Conservation (phyloP, 2,888 invertebrate genomes). For the Heliconius cydno region DNA sequence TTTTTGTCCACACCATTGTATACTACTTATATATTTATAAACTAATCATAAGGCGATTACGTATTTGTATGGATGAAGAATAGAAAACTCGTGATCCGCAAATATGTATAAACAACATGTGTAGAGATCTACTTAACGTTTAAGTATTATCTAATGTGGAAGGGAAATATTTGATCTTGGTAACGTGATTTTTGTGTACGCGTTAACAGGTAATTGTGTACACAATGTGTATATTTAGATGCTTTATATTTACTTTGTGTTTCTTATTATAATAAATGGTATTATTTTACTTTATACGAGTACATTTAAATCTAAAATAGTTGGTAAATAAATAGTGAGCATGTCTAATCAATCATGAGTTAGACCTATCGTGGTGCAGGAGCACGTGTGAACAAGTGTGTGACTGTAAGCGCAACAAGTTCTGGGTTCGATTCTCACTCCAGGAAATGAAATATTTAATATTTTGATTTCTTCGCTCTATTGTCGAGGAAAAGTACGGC, state of each 20-base stretch:
- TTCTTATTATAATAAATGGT: background rate
- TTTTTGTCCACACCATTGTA: background rate
- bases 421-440: too few species aligned
- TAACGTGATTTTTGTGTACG: slow-evolving; percentile 27
- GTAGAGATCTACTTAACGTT: slow-evolving; percentile 32
- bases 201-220: slow-evolving; percentile 18
- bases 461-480: too few species aligned
- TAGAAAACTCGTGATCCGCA: slow-evolving; percentile 37
- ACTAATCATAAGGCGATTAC: slow-evolving; percentile 31
- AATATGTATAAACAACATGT: slow-evolving; percentile 30
- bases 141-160: slow-evolving; percentile 32
- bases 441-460: too few species aligned
- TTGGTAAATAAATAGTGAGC: background rate
- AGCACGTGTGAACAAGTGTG: too few species aligned
- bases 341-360: too few species aligned
- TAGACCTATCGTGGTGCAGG: too few species aligned
- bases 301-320: background rate
- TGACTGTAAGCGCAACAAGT: too few species aligned
- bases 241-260: background rate
- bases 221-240: slow-evolving; percentile 9
- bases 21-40: slow-evolving; percentile 5
- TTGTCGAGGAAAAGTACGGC: too few species aligned
- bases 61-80: slow-evolving; percentile 27
- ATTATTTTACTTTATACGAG: background rate
- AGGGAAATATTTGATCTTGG: slow-evolving; percentile 22